Conservation (phyloP, 2,113 vertebrate genomes). For the Elephantulus edwardii region DNA sequence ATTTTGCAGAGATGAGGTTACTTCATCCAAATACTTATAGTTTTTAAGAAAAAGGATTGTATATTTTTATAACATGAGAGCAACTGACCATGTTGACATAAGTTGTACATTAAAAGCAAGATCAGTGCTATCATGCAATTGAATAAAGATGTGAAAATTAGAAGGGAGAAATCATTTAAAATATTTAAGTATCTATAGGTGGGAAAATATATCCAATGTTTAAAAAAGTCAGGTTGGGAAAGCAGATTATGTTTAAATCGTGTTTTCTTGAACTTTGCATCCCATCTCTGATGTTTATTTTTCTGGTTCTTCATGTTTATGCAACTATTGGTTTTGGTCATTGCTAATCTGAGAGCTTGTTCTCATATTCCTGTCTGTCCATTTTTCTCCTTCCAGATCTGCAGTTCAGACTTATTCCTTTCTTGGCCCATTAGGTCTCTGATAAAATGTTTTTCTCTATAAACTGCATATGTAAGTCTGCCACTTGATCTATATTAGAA, state of each 20-base stretch:
- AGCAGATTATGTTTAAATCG: neutral
- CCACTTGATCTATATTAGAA: neutral
- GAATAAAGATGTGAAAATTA: neutral
- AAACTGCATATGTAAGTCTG: neutral
- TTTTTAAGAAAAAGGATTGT: neutral
- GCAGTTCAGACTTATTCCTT: neutral
- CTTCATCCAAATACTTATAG: neutral
- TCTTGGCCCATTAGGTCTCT: neutral
- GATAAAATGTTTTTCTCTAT: neutral
- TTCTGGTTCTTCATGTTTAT: neutral
- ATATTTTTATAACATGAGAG: neutral
- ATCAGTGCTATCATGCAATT: neutral
- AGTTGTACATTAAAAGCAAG: neutral
- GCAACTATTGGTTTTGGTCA: neutral
- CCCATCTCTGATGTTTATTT: neutral
- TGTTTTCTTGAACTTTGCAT: neutral
- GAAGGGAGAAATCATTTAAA: neutral
- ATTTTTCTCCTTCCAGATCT: neutral
- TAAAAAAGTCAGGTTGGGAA: neutral
- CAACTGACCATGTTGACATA: neutral
- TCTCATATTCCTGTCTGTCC: neutral
- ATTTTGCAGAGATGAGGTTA: neutral
- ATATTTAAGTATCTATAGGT: neutral
- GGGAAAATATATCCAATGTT: neutral
- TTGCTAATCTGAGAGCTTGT: neutral